A percentile compares a stretch with the other conserved stretches of the same genome.
Conservation (phyloP, 2,888 invertebrate species). For the Salpingus planirostris region DNA sequence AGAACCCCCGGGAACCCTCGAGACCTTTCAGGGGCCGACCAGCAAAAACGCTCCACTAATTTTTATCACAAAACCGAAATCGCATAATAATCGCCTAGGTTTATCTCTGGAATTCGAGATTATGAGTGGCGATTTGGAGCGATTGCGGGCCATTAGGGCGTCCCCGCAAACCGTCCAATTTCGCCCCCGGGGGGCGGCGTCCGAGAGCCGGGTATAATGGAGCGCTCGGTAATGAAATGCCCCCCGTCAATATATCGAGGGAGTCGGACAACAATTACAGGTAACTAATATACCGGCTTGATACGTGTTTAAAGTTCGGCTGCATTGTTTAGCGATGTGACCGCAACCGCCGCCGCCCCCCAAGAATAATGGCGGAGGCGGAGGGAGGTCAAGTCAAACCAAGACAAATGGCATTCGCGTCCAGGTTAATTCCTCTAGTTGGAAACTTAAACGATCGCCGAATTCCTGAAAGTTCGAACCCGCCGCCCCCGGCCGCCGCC, state of each 20-base stretch:
- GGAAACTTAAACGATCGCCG: conserved; percentile 35
- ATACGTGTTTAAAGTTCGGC: conserved; percentile 41
- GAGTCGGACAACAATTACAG: conserved; percentile 34
- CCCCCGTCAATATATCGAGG: conserved; percentile 34
- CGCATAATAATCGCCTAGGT: too few relatives aligned
- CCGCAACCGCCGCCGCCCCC: conserved; percentile 35
- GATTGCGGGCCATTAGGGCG: too few relatives aligned
- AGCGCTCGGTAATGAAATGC: conserved; percentile 39
- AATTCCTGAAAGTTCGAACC: conserved; percentile 29
- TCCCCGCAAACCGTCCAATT: background rate
- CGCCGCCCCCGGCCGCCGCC: background rate
- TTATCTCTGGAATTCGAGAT: too few relatives aligned
- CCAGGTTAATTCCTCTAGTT: conserved; percentile 41
- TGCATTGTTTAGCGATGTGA: conserved; percentile 41
- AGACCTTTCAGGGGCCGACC: too few relatives aligned
- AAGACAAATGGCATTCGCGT: conserved; percentile 42
- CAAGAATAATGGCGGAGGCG: conserved; percentile 38
- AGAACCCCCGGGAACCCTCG: background rate
- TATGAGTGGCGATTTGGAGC: too few relatives aligned
- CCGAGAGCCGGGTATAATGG: conserved; percentile 33
- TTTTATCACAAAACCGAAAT: too few relatives aligned
- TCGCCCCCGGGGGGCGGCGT: conserved; percentile 1
- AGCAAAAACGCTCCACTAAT: too few relatives aligned
- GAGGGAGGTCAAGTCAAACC: conserved; percentile 39
- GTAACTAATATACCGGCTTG: conserved; percentile 41